Evolutionary conservation across 2,797 vertebrate genomes (phyloP).

Genomic region (Todus mexicanus): DNA sequence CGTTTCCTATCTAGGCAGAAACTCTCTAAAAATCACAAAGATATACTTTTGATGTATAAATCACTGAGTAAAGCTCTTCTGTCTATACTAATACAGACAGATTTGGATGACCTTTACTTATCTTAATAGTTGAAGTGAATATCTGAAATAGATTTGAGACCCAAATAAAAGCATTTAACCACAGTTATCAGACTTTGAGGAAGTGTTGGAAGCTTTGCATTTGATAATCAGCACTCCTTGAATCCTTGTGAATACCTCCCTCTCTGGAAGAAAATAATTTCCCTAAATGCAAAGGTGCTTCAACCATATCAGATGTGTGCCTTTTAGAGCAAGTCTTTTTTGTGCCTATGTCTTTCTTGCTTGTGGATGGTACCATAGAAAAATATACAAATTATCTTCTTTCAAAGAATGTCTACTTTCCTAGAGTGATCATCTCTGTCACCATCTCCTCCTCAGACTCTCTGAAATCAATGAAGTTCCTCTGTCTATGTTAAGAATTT

Average conservation of each 20-base stretch:
- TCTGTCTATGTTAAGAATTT: not conserved
- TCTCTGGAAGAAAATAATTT: not conserved
- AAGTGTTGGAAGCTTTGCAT: not conserved
- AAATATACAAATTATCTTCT: not conserved
- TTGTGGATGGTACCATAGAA: not conserved
- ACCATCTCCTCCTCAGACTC: not conserved
- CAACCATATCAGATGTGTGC: not conserved
- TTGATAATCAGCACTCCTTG: not conserved
- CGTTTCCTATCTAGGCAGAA: not conserved
- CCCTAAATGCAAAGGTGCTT: not conserved
- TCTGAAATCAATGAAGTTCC: not conserved
- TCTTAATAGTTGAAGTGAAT: not conserved
- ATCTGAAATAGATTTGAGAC: not conserved
- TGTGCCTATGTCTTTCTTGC: not conserved
- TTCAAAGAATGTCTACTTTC: not conserved
- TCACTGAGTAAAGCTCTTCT: not conserved
- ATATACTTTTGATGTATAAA: not conserved
- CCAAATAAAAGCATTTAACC: not conserved
- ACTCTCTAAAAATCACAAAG: not conserved
- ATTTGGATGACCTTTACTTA: not conserved
- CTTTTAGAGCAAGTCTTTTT: not conserved
- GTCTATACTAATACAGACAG: not conserved
- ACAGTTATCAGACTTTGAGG: not conserved
- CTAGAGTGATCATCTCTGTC: not conserved
- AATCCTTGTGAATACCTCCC: not conserved